phyloP scores from a whole-genome alignment of 2,888 invertebrate genomes.

The Pycnomerus fuliginosus region DNA sequence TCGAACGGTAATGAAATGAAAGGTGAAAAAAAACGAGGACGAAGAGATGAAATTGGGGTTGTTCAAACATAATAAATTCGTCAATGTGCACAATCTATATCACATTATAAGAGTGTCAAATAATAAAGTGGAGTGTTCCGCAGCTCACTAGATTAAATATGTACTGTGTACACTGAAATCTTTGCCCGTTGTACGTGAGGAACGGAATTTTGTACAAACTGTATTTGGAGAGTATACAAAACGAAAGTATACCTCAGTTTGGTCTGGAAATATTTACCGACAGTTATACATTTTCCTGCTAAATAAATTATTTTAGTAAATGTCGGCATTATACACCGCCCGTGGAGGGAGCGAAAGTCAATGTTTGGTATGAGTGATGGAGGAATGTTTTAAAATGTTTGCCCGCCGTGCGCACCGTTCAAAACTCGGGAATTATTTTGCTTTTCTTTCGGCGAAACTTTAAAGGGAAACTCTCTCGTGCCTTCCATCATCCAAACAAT shows the following conservation, averaged over 20 bases:
- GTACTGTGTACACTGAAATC: slow-evolving; percentile 48
- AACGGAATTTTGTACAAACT: slow-evolving; percentile 50
- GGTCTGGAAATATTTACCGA: slow-evolving; percentile 55
- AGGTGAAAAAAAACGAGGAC: no score
- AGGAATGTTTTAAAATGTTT: slow-evolving; percentile 40
- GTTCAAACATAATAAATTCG: slow-evolving; percentile 1
- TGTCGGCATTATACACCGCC: slow-evolving; percentile 51
- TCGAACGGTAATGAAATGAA: no score
- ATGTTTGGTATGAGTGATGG: slow-evolving; percentile 49
- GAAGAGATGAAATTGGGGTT: no score
- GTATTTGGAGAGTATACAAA: slow-evolving; percentile 52
- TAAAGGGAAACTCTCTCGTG: slow-evolving; percentile 18
- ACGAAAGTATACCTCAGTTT: slow-evolving; percentile 53
- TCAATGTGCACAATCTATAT: slow-evolving; percentile 15
- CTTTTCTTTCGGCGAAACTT: slow-evolving; percentile 20
- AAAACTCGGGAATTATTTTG: slow-evolving; percentile 22
- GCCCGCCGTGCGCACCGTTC: no score
- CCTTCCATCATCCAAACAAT: no score
- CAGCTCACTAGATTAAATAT: slow-evolving; percentile 44
- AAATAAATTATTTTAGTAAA: slow-evolving; percentile 56
- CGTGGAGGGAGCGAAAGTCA: slow-evolving; percentile 50
- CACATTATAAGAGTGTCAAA: slow-evolving; percentile 39
- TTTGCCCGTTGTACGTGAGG: slow-evolving; percentile 48
- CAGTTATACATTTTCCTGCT: slow-evolving; percentile 56
- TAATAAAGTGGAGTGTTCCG: slow-evolving; percentile 43